Percentiles rank a stretch among this genome's conserved stretches.
Conservation (phyloP, 2,113 vertebrate species). For the Polypterus bichir region DNA sequence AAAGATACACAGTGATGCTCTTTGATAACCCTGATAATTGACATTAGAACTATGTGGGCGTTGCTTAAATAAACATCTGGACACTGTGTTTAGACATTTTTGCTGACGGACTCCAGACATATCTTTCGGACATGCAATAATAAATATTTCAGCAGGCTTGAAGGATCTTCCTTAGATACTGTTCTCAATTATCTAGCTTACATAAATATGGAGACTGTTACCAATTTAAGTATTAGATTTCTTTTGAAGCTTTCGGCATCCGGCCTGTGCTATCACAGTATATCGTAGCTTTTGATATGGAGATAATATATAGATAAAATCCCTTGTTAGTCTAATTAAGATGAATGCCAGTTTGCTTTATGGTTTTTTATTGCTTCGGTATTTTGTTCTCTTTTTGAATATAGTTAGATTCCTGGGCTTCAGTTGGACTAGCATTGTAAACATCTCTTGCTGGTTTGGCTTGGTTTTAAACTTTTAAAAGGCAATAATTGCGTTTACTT, state of each 20-base stretch:
- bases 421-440: no score
- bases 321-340: conserved; percentile 17
- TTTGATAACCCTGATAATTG: conserved; percentile 88
- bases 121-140: conserved; percentile 76
- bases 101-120: conserved; percentile 80
- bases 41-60: conserved; percentile 69
- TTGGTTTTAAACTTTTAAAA: no score
- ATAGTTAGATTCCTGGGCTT: no score
- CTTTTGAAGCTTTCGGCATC: conserved; percentile 58
- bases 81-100: conserved; percentile 70
- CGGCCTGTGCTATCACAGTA: conserved; percentile 21
- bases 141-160: conserved; percentile 74
- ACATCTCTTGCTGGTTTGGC: no score
- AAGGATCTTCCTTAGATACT: conserved; percentile 78
- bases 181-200: conserved; percentile 91
- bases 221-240: conserved; percentile 74
- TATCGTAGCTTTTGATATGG: conserved; percentile 27
- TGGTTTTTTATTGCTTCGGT: no score
- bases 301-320: conserved; percentile 21
- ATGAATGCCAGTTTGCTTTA: no score
- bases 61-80: conserved; percentile 75
- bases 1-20: conserved; percentile 75
- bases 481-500: no score
- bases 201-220: conserved; percentile 79
- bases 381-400: no score